A percentile compares a stretch with the other conserved stretches of the same genome.
These are phyloP conservation scores for Sebastes jordani DNA, from an alignment of 2,797 vertebrate genomes.

Conservation along the genomic window DNA sequence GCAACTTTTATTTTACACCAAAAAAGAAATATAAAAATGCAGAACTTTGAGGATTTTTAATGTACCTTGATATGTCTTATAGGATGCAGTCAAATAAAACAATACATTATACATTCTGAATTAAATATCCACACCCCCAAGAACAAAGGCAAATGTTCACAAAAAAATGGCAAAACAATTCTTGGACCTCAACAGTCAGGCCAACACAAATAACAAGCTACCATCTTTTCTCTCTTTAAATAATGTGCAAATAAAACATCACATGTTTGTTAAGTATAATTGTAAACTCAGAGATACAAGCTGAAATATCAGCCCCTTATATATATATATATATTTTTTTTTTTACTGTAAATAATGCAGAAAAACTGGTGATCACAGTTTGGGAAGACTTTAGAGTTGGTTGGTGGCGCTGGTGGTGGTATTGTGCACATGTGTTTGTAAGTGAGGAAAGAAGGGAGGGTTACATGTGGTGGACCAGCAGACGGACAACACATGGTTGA, in stretches of 20 bases:
- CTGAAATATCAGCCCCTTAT: neutral
- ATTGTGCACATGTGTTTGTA: neutral
- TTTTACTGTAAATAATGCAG: slow-evolving; percentile 50
- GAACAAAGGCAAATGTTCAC: slow-evolving; percentile 28
- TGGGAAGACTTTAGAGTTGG: slow-evolving; percentile 67
- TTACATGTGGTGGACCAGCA: neutral
- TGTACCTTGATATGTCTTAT: slow-evolving; percentile 16
- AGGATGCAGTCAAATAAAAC: slow-evolving; percentile 35
- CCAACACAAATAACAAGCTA: slow-evolving; percentile 30
- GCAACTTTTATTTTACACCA: neutral
- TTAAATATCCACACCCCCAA: neutral
- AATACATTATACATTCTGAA: slow-evolving; percentile 16
- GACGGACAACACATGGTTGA: neutral
- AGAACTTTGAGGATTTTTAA: slow-evolving; percentile 36
- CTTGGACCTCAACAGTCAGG: neutral
- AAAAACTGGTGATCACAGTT: slow-evolving; percentile 56
- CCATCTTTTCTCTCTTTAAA: neutral
- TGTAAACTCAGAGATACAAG: slow-evolving; percentile 20
- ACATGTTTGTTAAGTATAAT: slow-evolving; percentile 2
- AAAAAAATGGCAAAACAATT: neutral
- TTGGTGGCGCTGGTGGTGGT: slow-evolving; percentile 20
- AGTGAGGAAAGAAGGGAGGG: neutral
- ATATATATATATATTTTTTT: neutral
- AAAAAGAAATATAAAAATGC: neutral
- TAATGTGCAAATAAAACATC: slow-evolving; percentile 34